Evolutionary conservation across 2,797 vertebrate species (phyloP).

Genomic region (Muscicapa striata): DNA sequence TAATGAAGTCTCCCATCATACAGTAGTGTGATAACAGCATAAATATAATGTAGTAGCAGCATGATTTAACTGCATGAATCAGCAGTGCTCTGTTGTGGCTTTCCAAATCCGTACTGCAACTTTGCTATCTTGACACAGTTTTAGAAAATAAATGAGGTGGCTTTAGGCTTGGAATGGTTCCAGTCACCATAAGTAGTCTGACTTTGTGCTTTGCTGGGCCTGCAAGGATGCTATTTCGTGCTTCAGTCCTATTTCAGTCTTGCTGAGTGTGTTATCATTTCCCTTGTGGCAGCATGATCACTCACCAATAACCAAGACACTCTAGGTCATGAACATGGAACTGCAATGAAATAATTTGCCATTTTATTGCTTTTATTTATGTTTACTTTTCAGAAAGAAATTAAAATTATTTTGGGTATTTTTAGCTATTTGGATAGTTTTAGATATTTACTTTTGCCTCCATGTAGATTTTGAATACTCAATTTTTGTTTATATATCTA

Average conservation of each 20-base stretch:
- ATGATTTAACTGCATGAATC: slow-evolving; percentile 57
- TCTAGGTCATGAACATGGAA: neutral
- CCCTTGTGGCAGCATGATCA: neutral
- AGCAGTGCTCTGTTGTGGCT: slow-evolving; percentile 29
- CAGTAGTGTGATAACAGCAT: slow-evolving; percentile 16
- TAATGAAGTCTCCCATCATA: slow-evolving; percentile 38
- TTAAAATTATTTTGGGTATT: neutral
- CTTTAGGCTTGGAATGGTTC: slow-evolving; percentile 43
- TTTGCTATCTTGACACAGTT: slow-evolving; percentile 41
- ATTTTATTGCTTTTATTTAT: neutral
- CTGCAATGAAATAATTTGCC: neutral
- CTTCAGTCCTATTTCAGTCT: neutral
- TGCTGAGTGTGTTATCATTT: neutral
- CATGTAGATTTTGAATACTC: neutral
- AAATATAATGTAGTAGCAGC: slow-evolving; percentile 43
- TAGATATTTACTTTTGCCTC: neutral
- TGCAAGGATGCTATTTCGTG: slow-evolving; percentile 1
- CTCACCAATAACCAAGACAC: neutral
- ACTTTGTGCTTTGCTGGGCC: slow-evolving; percentile 17
- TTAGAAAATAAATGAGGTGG: slow-evolving; percentile 42
- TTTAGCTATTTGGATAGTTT: neutral
- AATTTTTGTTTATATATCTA: neutral
- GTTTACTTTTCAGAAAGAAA: neutral
- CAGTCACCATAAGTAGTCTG: slow-evolving; percentile 19
- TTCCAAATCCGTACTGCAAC: slow-evolving; percentile 33